These are phyloP conservation scores for Macrobrachium nipponense DNA, from an alignment of 1,140 invertebrate genomes.

Conservation along the genomic window DNA sequence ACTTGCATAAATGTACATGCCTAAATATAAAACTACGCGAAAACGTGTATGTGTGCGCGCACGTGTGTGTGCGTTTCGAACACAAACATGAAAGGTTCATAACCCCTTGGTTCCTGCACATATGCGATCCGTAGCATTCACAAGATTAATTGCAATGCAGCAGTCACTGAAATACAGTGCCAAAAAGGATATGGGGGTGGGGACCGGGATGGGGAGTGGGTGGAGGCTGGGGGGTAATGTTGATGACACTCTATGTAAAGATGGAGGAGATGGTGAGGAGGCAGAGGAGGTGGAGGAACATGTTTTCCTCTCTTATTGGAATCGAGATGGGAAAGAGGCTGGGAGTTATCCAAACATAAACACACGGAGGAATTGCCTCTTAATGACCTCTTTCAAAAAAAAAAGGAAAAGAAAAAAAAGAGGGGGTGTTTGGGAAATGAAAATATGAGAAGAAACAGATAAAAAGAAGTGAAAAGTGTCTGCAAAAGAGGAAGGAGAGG, in stretches of 20 bases:
- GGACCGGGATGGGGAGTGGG: background rate
- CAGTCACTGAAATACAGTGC: too few species aligned
- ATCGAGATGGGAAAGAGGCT: background rate
- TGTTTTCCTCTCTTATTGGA: background rate
- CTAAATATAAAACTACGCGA: too few species aligned
- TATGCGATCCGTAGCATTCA: too few species aligned
- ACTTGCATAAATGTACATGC: too few species aligned
- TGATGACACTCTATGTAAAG: background rate
- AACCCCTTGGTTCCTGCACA: too few species aligned
- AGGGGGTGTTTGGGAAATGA: background rate
- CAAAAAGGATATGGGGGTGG: background rate
- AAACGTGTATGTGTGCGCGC: too few species aligned
- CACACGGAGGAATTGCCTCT: background rate
- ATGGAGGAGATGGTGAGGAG: background rate
- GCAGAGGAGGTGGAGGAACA: too few species aligned
- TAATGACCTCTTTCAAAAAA: background rate
- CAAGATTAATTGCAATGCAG: too few species aligned
- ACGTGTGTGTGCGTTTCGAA: too few species aligned
- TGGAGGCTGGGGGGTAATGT: background rate
- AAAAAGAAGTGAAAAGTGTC: conserved; percentile 3
- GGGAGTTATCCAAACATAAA: background rate
- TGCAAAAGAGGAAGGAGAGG: background rate
- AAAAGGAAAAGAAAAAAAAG: background rate
- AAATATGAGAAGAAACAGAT: conserved; percentile 23
- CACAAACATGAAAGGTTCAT: too few species aligned